Evolutionary conservation across 2,888 invertebrate species (phyloP), one percentile per base, ranked within the genome.

Genomic region (Tenthredo livida): DNA sequence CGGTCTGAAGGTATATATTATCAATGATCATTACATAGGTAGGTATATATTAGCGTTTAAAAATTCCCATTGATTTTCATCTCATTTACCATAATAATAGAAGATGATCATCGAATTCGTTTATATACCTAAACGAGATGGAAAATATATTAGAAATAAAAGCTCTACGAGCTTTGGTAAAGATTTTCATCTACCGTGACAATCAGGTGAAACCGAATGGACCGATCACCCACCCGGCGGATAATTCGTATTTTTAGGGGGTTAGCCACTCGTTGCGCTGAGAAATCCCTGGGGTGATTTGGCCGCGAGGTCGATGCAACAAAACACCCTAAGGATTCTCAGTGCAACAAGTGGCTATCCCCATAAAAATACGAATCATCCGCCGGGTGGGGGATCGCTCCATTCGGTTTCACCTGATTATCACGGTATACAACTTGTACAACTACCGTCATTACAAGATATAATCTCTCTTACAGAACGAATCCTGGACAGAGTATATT

Each of bases 361-460:
- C n/a, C n/a, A n/a, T n/a, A n/a, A n/a, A n/a, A n/a, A n/a, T n/a
- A n/a, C n/a, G n/a, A n/a, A n/a, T n/a, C n/a, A n/a, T n/a, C n/a
- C n/a, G n/a, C n/a, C n/a, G n/a, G n/a, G n/a, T n/a, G n/a, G n/a
- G n/a, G n/a, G n/a, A n/a, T n/a, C n/a, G n/a, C n/a, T n/a, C n/a
- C n/a, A n/a, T n/a, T n/a, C n/a, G n/a, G n/a, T n/a, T n/a, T n/a
- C n/a, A n/a, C n/a, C n/a, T n/a, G n/a, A n/a, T n/a, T n/a, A n/a
- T n/a, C n/a, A n/a, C n/a, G n/a, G n/a, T n/a, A 43, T 17, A 67
- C 29, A 67, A 67, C 67, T 67, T 67, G 67, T 67, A 67, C 33
- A 67, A 84, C 82, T 78, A 67, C 77, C 84, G 84, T 85, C 88
- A 86, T 89, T 88, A 88, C 86, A 84, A 86, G 86, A 85, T 86